Evolutionary conservation across 2,113 vertebrate species (phyloP).

Genomic region (Ceyx melanurus): DNA sequence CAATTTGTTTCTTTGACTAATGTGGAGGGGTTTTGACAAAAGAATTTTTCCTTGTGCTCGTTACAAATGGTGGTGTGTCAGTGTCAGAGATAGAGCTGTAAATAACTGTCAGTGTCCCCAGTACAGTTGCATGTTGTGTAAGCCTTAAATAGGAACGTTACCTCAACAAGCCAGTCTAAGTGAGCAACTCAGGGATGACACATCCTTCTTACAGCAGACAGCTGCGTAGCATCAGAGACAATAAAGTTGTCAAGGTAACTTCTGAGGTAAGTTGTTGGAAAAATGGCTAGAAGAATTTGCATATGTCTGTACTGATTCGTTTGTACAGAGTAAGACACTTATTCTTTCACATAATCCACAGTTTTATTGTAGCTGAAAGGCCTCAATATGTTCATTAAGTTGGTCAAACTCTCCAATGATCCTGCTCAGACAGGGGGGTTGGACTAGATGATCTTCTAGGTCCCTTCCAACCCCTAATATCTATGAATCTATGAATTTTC

Average conservation of each 20-base stretch:
- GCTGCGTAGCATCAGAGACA: background rate
- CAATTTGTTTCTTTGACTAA: background rate
- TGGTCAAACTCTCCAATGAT: background rate
- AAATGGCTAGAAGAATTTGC: background rate
- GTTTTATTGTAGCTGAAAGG: background rate
- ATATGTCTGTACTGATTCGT: background rate
- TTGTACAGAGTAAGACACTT: background rate
- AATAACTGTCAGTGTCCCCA: background rate
- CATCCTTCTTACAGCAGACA: background rate
- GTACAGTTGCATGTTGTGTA: background rate
- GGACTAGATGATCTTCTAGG: too few relatives aligned
- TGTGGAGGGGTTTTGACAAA: background rate
- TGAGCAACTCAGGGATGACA: background rate
- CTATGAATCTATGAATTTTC: background rate
- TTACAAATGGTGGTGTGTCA: accelerated
- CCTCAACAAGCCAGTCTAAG: background rate
- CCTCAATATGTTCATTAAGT: background rate
- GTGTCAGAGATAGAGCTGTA: background rate
- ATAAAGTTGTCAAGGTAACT: background rate
- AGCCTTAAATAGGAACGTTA: background rate
- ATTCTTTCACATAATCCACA: background rate
- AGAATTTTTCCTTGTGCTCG: background rate
- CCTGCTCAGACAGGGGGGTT: too few relatives aligned
- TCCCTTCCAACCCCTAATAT: too few relatives aligned
- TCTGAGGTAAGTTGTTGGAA: background rate